Conservation (phyloP, 23 tunicate species). For the Diplosoma virens region DNA sequence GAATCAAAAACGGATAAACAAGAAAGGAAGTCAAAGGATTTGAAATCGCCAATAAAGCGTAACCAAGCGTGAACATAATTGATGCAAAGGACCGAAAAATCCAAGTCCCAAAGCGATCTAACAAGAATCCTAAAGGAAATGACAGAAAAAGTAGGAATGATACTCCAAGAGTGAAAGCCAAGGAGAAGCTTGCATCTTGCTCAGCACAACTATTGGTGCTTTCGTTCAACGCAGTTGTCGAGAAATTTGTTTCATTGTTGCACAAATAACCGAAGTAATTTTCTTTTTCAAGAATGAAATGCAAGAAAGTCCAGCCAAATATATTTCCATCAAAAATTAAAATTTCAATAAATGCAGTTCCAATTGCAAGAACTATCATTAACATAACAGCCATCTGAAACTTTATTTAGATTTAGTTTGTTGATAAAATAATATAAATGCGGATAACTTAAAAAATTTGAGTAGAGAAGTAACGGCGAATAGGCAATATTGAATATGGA, state of each 20-base stretch:
- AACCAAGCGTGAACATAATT: conserved; percentile 21
- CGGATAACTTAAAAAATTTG: no score
- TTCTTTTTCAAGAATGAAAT: conserved; percentile 40
- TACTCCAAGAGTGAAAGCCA: conserved; percentile 36
- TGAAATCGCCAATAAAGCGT: conserved; percentile 34
- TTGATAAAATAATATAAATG: no score
- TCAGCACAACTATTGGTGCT: not conserved
- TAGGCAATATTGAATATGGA: no score
- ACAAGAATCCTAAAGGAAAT: conserved; percentile 38
- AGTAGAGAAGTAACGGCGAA: no score
- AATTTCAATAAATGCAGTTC: conserved; percentile 45
- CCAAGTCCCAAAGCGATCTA: conserved; percentile 62
- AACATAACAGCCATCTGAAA: no score
- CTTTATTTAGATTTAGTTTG: no score
- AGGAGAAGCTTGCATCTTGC: conserved; percentile 25
- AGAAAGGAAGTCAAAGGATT: conserved; percentile 21
- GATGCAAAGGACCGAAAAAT: conserved; percentile 21
- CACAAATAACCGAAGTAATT: conserved; percentile 41
- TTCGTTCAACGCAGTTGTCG: not conserved
- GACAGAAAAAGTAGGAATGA: conserved; percentile 11
- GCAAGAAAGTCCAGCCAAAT: conserved; percentile 65
- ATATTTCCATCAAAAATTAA: conserved; percentile 47
- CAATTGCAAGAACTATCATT: no score
- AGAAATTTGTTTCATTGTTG: not conserved
- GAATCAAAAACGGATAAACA: conserved; percentile 36